Percentiles rank a stretch among this genome's conserved stretches.
Conservation (phyloP, 2,113 vertebrate species). For the Hippopotamus amphibius region DNA sequence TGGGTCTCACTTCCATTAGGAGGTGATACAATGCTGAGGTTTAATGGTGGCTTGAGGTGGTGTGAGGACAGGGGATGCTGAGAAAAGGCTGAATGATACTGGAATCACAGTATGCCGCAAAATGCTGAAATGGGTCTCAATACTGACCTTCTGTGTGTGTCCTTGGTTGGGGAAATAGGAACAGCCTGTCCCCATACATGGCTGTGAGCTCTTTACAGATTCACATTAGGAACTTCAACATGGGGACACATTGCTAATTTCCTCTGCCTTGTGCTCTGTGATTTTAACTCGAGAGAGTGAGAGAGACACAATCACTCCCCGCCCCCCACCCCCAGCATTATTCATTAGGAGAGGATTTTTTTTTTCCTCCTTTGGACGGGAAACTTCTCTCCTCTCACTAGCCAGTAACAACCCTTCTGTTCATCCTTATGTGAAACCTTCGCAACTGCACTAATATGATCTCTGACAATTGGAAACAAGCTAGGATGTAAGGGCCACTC, state of each 20-base stretch:
- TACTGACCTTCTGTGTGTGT: background rate
- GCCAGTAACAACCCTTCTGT: conserved; percentile 89
- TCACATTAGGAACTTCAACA: background rate
- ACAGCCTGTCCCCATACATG: background rate
- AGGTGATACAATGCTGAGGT: background rate
- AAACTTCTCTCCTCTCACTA: conserved; percentile 86
- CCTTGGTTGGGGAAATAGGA: background rate
- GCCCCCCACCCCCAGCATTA: conserved; percentile 60
- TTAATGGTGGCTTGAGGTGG: background rate
- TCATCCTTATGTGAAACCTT: conserved; percentile 87
- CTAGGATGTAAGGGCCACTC: conserved; percentile 70
- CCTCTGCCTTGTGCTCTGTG: conserved; percentile 20
- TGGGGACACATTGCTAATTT: background rate
- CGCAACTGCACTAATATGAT: conserved; percentile 85
- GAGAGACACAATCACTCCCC: background rate
- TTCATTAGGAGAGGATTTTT: conserved; percentile 84
- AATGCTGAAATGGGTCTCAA: background rate
- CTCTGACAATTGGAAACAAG: conserved; percentile 82
- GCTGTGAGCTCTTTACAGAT: background rate
- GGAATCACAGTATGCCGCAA: background rate
- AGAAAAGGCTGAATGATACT: background rate
- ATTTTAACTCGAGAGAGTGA: background rate
- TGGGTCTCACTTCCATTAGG: background rate
- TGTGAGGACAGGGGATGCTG: background rate
- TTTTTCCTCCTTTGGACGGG: conserved; percentile 83